These are phyloP conservation scores for Chrysolina haemoptera DNA, from an alignment of 2,888 invertebrate species.

Conservation along the genomic window DNA sequence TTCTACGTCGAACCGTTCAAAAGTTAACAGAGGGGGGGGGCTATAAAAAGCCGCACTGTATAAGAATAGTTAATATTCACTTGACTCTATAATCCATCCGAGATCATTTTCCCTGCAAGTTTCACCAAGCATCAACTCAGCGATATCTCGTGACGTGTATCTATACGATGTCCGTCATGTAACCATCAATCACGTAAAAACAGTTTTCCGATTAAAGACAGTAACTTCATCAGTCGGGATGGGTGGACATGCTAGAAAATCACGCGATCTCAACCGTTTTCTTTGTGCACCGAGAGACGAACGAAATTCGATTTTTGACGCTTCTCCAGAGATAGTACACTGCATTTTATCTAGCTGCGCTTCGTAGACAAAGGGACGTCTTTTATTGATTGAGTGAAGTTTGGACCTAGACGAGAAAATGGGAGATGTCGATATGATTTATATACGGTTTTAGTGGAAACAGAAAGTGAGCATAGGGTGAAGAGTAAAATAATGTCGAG, in stretches of 20 bases:
- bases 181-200: constrained; percentile 48
- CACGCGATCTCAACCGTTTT: constrained; percentile 40
- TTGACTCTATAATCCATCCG: background rate
- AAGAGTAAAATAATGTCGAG: too few relatives aligned
- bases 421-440: too few relatives aligned
- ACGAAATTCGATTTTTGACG: background rate
- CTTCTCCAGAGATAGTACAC: background rate
- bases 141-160: constrained; percentile 45
- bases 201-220: constrained; percentile 49
- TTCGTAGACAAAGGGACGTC: background rate
- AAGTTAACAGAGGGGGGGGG: too few relatives aligned
- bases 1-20: too few relatives aligned
- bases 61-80: too few relatives aligned
- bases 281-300: background rate
- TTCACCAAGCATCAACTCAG: constrained; percentile 24
- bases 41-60: too few relatives aligned
- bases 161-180: constrained; percentile 45
- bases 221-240: constrained; percentile 47
- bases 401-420: too few relatives aligned
- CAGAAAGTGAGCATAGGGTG: too few relatives aligned
- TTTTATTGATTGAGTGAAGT: too few relatives aligned
- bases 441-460: too few relatives aligned
- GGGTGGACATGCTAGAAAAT: constrained; percentile 41
- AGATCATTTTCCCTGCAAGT: background rate
- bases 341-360: background rate